Evolutionary conservation across 2,797 vertebrate species (phyloP).

Genomic region (Ctenosaura bakeri): DNA sequence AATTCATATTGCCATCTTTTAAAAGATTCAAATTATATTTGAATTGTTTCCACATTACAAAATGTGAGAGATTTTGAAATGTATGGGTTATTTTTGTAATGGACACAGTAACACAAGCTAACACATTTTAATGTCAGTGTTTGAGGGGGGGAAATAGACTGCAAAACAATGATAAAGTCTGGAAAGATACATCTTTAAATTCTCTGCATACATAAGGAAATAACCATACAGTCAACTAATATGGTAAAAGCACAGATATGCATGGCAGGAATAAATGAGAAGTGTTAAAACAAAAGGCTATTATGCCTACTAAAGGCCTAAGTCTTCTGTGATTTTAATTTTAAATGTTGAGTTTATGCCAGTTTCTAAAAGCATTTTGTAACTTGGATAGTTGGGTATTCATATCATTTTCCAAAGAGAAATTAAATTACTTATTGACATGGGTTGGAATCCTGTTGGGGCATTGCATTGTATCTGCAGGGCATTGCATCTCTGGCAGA

Average conservation of each 20-base stretch:
- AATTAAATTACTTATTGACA: background rate
- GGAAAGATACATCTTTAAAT: background rate
- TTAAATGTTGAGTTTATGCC: background rate
- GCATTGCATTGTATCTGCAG: no score
- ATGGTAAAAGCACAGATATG: background rate
- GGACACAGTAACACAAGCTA: background rate
- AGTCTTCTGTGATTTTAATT: background rate
- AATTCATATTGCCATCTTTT: background rate
- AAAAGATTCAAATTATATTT: background rate
- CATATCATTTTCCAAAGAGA: background rate
- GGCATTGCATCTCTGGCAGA: no score
- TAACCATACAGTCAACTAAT: background rate
- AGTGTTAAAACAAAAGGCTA: background rate
- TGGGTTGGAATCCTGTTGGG: no score
- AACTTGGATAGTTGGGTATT: background rate
- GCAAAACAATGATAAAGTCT: background rate
- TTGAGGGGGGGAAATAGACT: background rate
- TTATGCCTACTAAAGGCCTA: no score
- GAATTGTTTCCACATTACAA: background rate
- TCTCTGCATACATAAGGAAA: background rate
- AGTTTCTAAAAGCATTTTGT: background rate
- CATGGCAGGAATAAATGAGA: background rate
- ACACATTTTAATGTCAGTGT: constrained; percentile 10
- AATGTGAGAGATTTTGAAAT: background rate
- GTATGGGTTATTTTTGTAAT: background rate